phyloP scores from a whole-genome alignment of 2,113 vertebrate genomes.

The Porphyrio hochstetteri region DNA sequence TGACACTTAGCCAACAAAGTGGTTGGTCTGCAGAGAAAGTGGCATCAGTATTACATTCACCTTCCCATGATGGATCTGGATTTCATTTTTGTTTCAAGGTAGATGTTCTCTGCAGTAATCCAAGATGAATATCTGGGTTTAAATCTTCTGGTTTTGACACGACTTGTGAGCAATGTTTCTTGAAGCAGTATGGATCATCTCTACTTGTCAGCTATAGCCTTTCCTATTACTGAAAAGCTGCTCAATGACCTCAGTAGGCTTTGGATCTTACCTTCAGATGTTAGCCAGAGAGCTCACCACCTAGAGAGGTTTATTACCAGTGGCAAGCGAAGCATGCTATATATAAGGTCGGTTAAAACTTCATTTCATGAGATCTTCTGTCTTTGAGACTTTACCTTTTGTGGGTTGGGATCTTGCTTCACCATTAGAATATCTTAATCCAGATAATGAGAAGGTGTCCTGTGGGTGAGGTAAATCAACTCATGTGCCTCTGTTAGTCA shows the following conservation, averaged over 20 bases:
- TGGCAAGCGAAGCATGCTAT: background rate
- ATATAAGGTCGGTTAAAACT: background rate
- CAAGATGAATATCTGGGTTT: background rate
- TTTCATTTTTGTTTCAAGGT: background rate
- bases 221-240: background rate
- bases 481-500: background rate
- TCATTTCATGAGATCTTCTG: background rate
- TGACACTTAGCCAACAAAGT: background rate
- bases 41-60: background rate
- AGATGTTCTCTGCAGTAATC: background rate
- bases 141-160: background rate
- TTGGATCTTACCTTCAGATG: background rate
- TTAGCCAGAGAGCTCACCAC: background rate
- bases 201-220: background rate
- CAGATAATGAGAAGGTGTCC: background rate
- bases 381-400: background rate
- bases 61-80: background rate
- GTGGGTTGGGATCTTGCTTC: background rate
- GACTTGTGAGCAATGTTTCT: background rate
- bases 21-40: background rate
- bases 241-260: background rate
- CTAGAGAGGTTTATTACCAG: background rate
- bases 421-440: background rate
- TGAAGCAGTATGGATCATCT: background rate
- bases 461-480: background rate